Evolutionary conservation across 1,140 invertebrate genomes (phyloP), one percentile per base, ranked within the genome.

Genomic region (Cydia strobilella): DNA sequence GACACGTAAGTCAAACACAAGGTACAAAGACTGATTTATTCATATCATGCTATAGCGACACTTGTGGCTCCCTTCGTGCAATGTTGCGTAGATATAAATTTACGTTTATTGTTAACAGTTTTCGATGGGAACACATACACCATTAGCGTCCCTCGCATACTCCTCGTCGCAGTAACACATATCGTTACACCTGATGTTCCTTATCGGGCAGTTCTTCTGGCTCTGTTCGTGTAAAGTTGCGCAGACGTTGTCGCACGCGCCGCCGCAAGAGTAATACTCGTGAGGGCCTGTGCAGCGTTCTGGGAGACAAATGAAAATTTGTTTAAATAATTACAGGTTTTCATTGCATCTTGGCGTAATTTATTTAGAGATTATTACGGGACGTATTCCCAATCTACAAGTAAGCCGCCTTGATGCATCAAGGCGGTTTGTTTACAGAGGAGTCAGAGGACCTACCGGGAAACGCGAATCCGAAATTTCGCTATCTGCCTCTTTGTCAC

Each of bases 221-320:
- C 84, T 88, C 25, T 90, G 87, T 80, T 89, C 15, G 0, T 81
- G 81, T 9, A 94, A 73, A 15, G 88, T 94, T 13, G 80, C 81
- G 73, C 94, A 94, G 20, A 88, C 89, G 31, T 92, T 94, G 76
- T 94, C 93, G 79, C 94, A 95, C n/a, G 85, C 90, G 73, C 87
- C 82, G 5, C 94, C 94, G 73, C 94, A 94, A 0, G 82, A 74
- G 63, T 84, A 91, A 72, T 84, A 90, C 69, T 92, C 89, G 77
- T 94, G 71, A 0, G 79, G 71, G 18, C 86, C 84, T 10, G 54
- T 66, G 31, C 86, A 90, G 54, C 54, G 54, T 23, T 59, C 54
- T 59, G 20, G 20, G 7, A 59, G 54, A n/a, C 48, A 59, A 59
- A 59, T 20, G 0, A 59, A 20, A 20, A 59, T 7, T 9, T 6